Percentiles rank a stretch among this genome's conserved stretches.
phyloP scores from a whole-genome alignment of 53 echinoderm and acorn worm genomes.

The Astropecten irregularis region DNA sequence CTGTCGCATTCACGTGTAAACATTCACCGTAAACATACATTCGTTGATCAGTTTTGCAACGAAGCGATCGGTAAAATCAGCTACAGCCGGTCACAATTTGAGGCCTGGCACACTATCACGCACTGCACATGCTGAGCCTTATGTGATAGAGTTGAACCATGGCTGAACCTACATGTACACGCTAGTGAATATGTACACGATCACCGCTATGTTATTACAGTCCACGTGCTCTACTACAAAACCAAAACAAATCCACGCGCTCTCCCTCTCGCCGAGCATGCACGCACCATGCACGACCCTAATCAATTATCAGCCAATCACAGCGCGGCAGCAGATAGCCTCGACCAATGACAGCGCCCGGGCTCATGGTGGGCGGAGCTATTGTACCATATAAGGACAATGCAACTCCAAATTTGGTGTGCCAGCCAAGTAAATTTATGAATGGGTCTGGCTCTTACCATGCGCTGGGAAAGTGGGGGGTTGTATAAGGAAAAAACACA shows the following conservation, averaged over 20 bases:
- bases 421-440: not conserved
- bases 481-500: not conserved
- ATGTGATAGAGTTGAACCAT: too few relatives aligned
- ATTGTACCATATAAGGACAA: conserved; percentile 41
- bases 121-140: too few relatives aligned
- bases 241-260: conserved; percentile 45
- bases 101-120: too few relatives aligned
- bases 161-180: too few relatives aligned
- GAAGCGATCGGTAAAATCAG: too few relatives aligned
- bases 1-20: too few relatives aligned
- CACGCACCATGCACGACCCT: conserved; percentile 8
- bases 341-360: not conserved
- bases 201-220: too few relatives aligned
- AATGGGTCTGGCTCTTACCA: not conserved
- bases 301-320: conserved; percentile 18
- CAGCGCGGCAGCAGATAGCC: not conserved
- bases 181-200: too few relatives aligned
- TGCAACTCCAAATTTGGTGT: conserved; percentile 27
- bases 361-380: not conserved
- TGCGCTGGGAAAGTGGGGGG: conserved; percentile 1
- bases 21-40: too few relatives aligned
- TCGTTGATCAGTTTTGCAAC: too few relatives aligned
- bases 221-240: conserved; percentile 23
- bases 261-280: not conserved
- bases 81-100: too few relatives aligned